Evolutionary conservation across 1,140 invertebrate genomes (phyloP).

Genomic region (Scaptomyza graminum): DNA sequence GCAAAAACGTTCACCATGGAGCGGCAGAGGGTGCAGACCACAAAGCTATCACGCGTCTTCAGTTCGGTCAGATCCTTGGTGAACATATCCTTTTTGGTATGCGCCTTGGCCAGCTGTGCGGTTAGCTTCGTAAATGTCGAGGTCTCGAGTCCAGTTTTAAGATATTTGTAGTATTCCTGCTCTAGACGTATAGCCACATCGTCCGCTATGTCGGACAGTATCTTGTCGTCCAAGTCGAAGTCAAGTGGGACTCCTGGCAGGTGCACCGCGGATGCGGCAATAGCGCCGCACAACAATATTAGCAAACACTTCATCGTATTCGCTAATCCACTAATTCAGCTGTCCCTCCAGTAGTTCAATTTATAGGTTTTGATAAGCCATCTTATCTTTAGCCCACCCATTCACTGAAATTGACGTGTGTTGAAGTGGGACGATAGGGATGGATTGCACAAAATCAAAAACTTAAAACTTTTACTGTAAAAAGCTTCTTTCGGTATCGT

Average conservation of each 20-base stretch:
- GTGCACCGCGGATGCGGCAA: slow-evolving; percentile 54
- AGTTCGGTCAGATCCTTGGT: slow-evolving; percentile 64
- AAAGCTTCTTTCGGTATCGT: slow-evolving; percentile 11
- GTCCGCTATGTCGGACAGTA: slow-evolving; percentile 67
- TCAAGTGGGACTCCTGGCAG: slow-evolving; percentile 68
- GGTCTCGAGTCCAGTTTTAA: slow-evolving; percentile 70
- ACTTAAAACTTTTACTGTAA: slow-evolving; percentile 15
- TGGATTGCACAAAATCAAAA: slow-evolving; percentile 2
- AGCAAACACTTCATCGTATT: slow-evolving; percentile 58
- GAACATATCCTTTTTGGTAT: slow-evolving; percentile 76
- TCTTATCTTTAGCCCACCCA: slow-evolving; percentile 23
- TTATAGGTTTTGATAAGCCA: slow-evolving; percentile 55
- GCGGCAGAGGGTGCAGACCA: slow-evolving; percentile 85
- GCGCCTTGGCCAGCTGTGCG: slow-evolving; percentile 61
- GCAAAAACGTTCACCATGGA: slow-evolving; percentile 84
- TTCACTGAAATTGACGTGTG: slow-evolving; percentile 30
- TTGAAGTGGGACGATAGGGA: slow-evolving; percentile 28
- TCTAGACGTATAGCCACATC: slow-evolving; percentile 66
- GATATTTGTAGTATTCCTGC: slow-evolving; percentile 60
- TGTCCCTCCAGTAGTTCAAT: slow-evolving; percentile 28
- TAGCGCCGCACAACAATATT: slow-evolving; percentile 29
- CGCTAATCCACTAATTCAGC: slow-evolving; percentile 38
- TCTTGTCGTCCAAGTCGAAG: slow-evolving; percentile 57
- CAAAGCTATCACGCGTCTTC: slow-evolving; percentile 57
- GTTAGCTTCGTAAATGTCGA: slow-evolving; percentile 56